phyloP scores from a whole-genome alignment of 2,113 vertebrate genomes.

The Cinclus cinclus region DNA sequence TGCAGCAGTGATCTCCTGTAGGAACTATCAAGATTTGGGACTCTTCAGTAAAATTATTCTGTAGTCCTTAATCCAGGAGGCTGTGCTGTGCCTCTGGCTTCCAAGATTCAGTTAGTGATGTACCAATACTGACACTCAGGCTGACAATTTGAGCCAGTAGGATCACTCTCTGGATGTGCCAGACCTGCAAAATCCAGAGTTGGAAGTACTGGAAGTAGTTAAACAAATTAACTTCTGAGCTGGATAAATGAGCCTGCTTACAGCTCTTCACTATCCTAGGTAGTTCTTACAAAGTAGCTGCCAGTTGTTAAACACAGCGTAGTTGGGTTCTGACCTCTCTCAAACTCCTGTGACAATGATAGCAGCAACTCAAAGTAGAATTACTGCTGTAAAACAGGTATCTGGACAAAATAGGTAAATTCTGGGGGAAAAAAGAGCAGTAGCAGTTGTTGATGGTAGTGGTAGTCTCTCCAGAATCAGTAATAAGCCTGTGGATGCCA shows the following conservation, averaged over 20 bases:
- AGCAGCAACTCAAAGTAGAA: neutral
- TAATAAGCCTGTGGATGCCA: neutral
- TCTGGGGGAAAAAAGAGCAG: neutral
- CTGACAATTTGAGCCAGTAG: neutral
- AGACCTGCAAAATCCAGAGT: neutral
- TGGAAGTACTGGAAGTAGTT: neutral
- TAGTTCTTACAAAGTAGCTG: neutral
- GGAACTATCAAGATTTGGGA: accelerated
- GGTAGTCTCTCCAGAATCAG: neutral
- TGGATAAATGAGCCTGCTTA: neutral
- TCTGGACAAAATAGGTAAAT: neutral
- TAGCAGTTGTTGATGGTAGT: neutral
- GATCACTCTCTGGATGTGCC: neutral
- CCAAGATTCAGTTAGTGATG: neutral
- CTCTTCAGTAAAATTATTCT: neutral
- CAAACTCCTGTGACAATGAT: neutral
- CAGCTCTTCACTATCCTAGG: neutral
- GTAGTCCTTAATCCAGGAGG: neutral
- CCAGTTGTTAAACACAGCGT: neutral
- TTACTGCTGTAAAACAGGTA: neutral
- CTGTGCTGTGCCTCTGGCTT: neutral
- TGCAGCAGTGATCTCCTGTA: neutral
- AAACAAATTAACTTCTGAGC: neutral
- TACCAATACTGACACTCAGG: neutral
- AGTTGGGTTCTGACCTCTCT: neutral